Evolutionary conservation across 1,140 invertebrate species (phyloP).

Genomic region (Drosophila mojavensis): DNA sequence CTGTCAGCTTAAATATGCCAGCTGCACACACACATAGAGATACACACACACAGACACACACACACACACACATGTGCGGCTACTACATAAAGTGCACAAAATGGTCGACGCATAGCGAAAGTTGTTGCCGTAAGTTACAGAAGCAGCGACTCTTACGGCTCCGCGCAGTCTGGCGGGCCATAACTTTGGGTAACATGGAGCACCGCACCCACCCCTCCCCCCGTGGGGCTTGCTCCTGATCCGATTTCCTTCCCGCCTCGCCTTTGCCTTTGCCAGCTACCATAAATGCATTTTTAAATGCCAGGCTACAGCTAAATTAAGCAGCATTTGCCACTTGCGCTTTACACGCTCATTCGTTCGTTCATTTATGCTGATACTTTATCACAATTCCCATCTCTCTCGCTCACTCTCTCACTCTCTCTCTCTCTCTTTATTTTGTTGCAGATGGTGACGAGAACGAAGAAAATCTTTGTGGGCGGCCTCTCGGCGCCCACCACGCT

Average conservation of each 20-base stretch:
- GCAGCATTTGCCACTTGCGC: slow-evolving; percentile 55
- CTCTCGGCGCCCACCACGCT: slow-evolving; percentile 99
- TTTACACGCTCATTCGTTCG: slow-evolving; percentile 50
- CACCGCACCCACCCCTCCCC: neutral
- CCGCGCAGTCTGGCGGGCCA: slow-evolving; percentile 56
- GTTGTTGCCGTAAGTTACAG: slow-evolving; percentile 75
- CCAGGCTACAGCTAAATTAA: slow-evolving; percentile 51
- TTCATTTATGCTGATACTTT: slow-evolving; percentile 37
- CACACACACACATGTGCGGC: slow-evolving; percentile 57
- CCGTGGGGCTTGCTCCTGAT: neutral
- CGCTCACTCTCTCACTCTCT: slow-evolving; percentile 3
- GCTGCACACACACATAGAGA: slow-evolving; percentile 53
- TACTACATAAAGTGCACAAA: slow-evolving; percentile 79
- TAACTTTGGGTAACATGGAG: slow-evolving; percentile 55
- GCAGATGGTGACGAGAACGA: slow-evolving; percentile 99
- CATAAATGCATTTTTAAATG: slow-evolving; percentile 78
- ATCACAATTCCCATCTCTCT: neutral
- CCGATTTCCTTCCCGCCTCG: neutral
- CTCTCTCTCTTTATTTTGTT: slow-evolving; percentile 65
- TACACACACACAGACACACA: slow-evolving; percentile 5
- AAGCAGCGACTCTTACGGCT: slow-evolving; percentile 39
- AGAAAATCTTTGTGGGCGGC: slow-evolving; percentile 99
- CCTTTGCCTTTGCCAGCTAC: neutral
- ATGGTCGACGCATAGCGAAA: slow-evolving; percentile 76
- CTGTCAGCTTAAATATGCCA: slow-evolving; percentile 82